phyloP scores from a whole-genome alignment of 2,797 vertebrate genomes.

The Phoebastria nigripes region DNA sequence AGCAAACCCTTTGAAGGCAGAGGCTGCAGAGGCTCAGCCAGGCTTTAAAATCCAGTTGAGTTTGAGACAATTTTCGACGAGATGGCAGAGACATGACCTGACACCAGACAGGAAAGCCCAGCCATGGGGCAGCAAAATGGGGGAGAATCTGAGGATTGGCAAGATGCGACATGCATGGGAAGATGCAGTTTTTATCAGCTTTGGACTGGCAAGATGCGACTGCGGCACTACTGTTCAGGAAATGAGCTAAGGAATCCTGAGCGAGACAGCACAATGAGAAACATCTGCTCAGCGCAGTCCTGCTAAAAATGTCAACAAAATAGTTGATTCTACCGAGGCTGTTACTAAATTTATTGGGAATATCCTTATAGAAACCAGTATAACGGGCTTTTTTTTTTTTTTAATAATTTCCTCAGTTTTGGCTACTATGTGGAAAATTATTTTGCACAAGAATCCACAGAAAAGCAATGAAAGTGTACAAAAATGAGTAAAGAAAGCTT shows the following conservation, averaged over 20 bases:
- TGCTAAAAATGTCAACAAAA: not conserved
- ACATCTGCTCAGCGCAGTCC: not conserved
- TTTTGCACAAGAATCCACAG: not conserved
- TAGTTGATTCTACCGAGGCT: not conserved
- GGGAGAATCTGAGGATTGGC: not conserved
- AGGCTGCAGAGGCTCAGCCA: not conserved
- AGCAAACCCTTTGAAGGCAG: not conserved
- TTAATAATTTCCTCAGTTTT: not conserved
- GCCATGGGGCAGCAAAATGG: not conserved
- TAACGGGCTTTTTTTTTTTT: not conserved
- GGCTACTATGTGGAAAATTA: not conserved
- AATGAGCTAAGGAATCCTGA: not conserved
- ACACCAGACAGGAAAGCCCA: not conserved
- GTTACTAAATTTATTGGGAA: not conserved
- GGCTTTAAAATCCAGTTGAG: not conserved
- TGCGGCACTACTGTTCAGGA: not conserved
- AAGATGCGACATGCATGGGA: accelerated
- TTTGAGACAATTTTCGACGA: not conserved
- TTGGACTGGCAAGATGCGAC: not conserved
- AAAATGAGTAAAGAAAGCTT: not conserved
- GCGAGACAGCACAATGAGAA: not conserved
- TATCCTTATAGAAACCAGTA: not conserved
- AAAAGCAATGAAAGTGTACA: not conserved
- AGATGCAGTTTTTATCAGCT: not conserved
- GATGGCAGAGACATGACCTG: not conserved